Base-by-base conservation (phyloP, 2,888 invertebrate genomes). In the Drosophila paramelanica region DNA sequence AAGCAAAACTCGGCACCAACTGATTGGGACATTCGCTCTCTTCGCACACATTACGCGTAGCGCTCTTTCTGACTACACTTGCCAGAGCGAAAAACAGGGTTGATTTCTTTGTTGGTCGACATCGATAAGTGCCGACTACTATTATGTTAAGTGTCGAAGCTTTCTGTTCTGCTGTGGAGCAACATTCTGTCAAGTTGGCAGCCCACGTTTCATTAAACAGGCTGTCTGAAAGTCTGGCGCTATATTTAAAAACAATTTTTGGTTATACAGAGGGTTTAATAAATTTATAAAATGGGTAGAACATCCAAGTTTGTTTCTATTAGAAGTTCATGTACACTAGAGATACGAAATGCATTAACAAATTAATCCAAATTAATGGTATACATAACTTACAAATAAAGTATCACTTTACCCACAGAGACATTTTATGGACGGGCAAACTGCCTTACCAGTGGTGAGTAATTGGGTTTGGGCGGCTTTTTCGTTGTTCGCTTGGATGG, bases 1-100 rank as follows among this genome's bases (percentile, higher is more conserved):
- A 73, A 77, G 55, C 79, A 70, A 77, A 65, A 73, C 73, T 79
- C 80, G 68, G 68, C 68, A 69, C 62, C 60, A 61, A 53, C 66
- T 77, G 77, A 75, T 76, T 75, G 67, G 31, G 25, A 23, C 41
- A 53, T 38, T 43, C 33, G 20, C 56, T 57, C 74, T 72, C 67
- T 77, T 39, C 59, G 31, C 27, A 43, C 58, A 60, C 60, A 46
- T 17, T 11, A 45, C 51, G 31, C 49, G n/a, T 27, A 6, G 41
- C 11, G 14, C 23, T 20, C 55, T 46, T 36, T 55, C 46, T 42
- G 20, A 41, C 59, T 51, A 17, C 51, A 25, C 39, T 56, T 38
- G 36, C 13, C 4, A 56, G n/a, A 17, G n/a, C 25, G 27, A 25
- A 41, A 23, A 10, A 7, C 75, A 69, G 70, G 10, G 73, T 62